Base-by-base conservation (phyloP, 1,140 invertebrate species). In the Drosophila tsacasi region DNA sequence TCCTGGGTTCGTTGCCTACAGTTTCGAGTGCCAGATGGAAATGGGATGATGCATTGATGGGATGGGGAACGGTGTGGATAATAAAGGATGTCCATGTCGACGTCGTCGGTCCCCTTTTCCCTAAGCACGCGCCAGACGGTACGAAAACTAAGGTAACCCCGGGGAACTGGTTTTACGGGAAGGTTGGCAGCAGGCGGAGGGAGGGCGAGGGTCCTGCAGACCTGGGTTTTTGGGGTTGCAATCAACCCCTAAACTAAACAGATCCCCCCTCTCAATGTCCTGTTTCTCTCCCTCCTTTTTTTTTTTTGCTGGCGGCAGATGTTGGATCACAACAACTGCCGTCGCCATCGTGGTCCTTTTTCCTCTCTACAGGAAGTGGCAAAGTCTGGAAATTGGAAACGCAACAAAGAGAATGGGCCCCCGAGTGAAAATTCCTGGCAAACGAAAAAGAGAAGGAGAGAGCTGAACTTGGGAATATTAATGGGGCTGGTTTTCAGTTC, bases 51-150 rank as follows among this genome's bases (percentile, higher is more conserved):
- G 50, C 40, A n/a, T 25, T 10, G 9, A 35, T 44, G 47, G 52
- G 7, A 69, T 67, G 46, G 68, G 55, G 19, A 21, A 23, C 39
- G 39, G 39, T 35, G 25, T 39, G 40, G 25, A 44, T 73, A 59
- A 67, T 74, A 52, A 74, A 73, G 57, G 71, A 74, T 73, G 67
- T 55, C n/a, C 27, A 37, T 37, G 39, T 6, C 37, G 27, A 21
- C 35, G 19, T 32, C 50, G 50, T 32, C 50, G 50, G 65, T 59
- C 54, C 69, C 69, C 54, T 50, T 40, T 59, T 47, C 55, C 55
- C 50, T n/a, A 73, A 83, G 81, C 81, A 83, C 82, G 81, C 81
- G 82, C 82, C 81, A 84, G 81, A 83, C 76, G 76, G 61, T 58
- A 49, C 54, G 35, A 39, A 57, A 57, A 57, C 15, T 42, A 46